Evolutionary conservation across 2,888 invertebrate species (phyloP).

Genomic region (Argyresthia albistria): DNA sequence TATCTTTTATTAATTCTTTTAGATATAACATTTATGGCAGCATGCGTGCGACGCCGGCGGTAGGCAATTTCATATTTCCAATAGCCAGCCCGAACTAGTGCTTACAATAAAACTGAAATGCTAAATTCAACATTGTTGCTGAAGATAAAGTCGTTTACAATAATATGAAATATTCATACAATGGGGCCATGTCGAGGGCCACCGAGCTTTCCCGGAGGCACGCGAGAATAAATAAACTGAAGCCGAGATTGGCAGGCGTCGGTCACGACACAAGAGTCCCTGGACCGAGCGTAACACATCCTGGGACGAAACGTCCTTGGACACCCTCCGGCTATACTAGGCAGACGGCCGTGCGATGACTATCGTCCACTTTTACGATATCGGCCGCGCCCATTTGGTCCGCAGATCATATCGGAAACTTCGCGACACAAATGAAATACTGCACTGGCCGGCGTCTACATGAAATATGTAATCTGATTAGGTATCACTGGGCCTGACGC

Average conservation of each 20-base stretch:
- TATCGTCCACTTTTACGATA: slow-evolving; percentile 39
- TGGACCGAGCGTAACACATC: slow-evolving; percentile 8
- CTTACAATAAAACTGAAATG: slow-evolving; percentile 45
- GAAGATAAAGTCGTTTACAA: slow-evolving; percentile 58
- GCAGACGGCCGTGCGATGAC: slow-evolving; percentile 24
- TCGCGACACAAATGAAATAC: slow-evolving; percentile 53
- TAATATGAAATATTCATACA: slow-evolving; percentile 67
- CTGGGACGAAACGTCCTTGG: slow-evolving; percentile 27
- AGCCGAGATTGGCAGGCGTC: slow-evolving; percentile 28
- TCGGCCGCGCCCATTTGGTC: slow-evolving; percentile 39
- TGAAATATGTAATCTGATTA: slow-evolving; percentile 50
- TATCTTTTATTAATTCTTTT: slow-evolving; percentile 3
- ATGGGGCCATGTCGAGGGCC: slow-evolving; percentile 36
- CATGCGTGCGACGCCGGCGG: slow-evolving; percentile 2
- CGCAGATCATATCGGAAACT: slow-evolving; percentile 42
- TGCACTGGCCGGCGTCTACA: slow-evolving; percentile 33
- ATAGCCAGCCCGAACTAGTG: slow-evolving; percentile 18
- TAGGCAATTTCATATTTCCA: slow-evolving; percentile 6
- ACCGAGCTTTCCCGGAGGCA: slow-evolving; percentile 24
- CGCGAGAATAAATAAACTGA: slow-evolving; percentile 30
- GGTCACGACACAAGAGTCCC: slow-evolving; percentile 11
- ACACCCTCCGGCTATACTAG: slow-evolving; percentile 15
- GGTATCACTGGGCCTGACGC: slow-evolving; percentile 21
- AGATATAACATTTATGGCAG: neutral
- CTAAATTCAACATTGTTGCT: slow-evolving; percentile 47